Conservation (phyloP, 2,797 vertebrate genomes). For the Gallinago solitaria region DNA sequence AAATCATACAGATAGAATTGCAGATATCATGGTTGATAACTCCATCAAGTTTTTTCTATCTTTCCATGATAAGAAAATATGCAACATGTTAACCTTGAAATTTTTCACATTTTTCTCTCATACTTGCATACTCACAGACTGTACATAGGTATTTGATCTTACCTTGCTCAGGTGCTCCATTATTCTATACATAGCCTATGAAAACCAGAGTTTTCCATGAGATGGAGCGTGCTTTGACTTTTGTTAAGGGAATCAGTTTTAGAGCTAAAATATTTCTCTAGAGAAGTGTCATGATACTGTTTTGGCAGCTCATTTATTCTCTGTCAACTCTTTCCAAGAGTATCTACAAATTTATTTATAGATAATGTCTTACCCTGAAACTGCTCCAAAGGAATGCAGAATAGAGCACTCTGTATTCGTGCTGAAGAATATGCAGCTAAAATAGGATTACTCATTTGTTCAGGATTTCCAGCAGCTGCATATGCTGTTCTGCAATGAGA, state of each 20-base stretch:
- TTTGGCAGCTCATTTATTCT: conserved; percentile 49
- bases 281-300: conserved; percentile 11
- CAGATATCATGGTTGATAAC: too few species aligned
- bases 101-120: background rate
- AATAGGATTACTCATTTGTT: background rate
- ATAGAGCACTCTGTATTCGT: background rate
- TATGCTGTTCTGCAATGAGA: background rate
- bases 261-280: conserved; percentile 37
- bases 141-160: conserved; percentile 12
- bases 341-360: conserved; percentile 27
- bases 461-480: background rate
- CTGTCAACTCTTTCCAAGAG: background rate
- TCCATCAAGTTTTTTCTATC: background rate
- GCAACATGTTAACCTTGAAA: conserved; percentile 24
- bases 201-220: background rate
- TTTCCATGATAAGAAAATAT: background rate
- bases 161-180: background rate
- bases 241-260: background rate
- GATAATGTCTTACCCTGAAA: conserved; percentile 13
- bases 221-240: background rate
- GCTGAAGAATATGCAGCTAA: background rate
- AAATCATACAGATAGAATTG: background rate
- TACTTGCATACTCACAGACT: background rate
- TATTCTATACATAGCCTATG: background rate
- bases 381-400: background rate